Conservation (phyloP, 2,797 vertebrate species). For the Cottoperca gobio region DNA sequence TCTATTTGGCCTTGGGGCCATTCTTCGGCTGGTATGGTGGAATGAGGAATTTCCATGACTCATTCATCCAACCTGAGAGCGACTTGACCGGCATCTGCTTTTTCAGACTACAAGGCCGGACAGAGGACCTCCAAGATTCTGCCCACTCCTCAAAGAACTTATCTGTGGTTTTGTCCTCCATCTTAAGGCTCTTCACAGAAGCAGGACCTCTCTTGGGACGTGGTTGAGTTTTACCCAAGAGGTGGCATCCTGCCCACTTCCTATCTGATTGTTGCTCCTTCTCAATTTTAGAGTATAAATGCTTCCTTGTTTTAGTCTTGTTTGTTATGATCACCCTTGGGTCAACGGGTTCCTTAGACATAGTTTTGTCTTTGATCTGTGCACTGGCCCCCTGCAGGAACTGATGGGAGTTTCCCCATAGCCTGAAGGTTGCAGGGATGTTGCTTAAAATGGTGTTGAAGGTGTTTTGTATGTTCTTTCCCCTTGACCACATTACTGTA, state of each 20-base stretch:
- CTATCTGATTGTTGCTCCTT: constrained; percentile 46
- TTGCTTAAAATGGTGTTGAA: constrained; percentile 31
- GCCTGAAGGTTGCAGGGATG: constrained; percentile 15
- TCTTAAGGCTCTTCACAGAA: background rate
- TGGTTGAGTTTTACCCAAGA: constrained; percentile 70
- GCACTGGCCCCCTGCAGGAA: constrained; percentile 50
- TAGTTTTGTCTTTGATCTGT: constrained; percentile 13
- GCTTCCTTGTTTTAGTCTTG: constrained; percentile 14
- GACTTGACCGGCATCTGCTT: constrained; percentile 23
- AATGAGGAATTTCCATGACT: constrained; percentile 73
- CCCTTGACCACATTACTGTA: constrained; percentile 53
- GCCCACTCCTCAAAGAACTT: constrained; percentile 61
- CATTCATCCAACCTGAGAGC: constrained; percentile 54
- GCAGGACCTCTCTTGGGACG: constrained; percentile 44
- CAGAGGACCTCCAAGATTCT: constrained; percentile 68
- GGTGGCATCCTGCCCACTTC: constrained; percentile 64
- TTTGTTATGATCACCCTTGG: constrained; percentile 37
- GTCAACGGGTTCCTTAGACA: constrained; percentile 15
- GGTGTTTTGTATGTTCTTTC: constrained; percentile 16
- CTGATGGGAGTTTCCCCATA: constrained; percentile 62
- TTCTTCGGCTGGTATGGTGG: constrained; percentile 32
- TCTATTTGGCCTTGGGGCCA: constrained; percentile 34
- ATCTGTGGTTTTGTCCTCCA: constrained; percentile 8
- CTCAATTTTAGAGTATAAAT: constrained; percentile 30
- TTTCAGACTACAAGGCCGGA: constrained; percentile 12